Evolutionary conservation across 2,113 vertebrate genomes (phyloP).

Genomic region (Eurypyga helias): DNA sequence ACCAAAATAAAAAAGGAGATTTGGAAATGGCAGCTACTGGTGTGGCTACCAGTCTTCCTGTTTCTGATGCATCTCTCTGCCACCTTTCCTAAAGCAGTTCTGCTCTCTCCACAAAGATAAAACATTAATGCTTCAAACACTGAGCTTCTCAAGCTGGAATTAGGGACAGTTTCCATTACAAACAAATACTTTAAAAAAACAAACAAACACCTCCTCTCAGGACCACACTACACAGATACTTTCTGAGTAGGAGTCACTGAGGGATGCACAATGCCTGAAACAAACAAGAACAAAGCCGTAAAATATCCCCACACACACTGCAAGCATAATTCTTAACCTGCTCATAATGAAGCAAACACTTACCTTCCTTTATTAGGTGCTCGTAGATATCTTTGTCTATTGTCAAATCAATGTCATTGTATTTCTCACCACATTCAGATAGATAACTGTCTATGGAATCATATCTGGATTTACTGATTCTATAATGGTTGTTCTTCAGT

Average conservation of each 20-base stretch:
- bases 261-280: neutral
- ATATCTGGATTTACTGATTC: slow-evolving; percentile 97
- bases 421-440: slow-evolving; percentile 94
- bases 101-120: neutral
- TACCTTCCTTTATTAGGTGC: slow-evolving; percentile 91
- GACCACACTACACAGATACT: neutral
- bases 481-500: slow-evolving; percentile 91
- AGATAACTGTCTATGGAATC: slow-evolving; percentile 99
- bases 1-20: neutral
- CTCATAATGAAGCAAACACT: slow-evolving; percentile 37
- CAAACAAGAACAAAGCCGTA: neutral
- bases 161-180: neutral
- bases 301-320: slow-evolving; percentile 34
- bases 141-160: neutral
- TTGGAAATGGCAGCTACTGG: neutral
- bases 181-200: neutral
- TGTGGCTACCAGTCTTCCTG: neutral
- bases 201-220: no score
- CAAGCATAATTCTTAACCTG: slow-evolving; percentile 34
- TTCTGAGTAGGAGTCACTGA: neutral
- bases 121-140: neutral
- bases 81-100: neutral
- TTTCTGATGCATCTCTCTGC: slow-evolving; percentile 2
- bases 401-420: slow-evolving; percentile 96
- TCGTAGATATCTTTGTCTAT: slow-evolving; percentile 93